phyloP scores from a whole-genome alignment of 2,797 vertebrate genomes.

The Cuculus canorus region DNA sequence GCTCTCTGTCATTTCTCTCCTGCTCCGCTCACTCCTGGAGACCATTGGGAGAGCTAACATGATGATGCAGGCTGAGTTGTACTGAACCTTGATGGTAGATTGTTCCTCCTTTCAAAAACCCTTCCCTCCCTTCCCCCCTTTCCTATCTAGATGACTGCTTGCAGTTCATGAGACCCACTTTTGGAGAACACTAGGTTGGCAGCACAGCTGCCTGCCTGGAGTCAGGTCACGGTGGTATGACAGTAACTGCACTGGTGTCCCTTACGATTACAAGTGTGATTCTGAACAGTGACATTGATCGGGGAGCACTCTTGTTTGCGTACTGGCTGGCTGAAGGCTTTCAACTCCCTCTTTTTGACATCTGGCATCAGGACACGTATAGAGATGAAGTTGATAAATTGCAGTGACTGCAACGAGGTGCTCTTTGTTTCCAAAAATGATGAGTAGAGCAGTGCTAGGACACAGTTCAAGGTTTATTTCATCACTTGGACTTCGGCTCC shows the following conservation, averaged over 20 bases:
- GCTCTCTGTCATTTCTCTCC: not conserved
- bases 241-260: not conserved
- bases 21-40: not conserved
- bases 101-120: not conserved
- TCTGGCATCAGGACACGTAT: not conserved
- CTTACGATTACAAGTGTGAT: not conserved
- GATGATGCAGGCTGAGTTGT: not conserved
- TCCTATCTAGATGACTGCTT: not conserved
- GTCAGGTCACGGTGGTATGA: not conserved
- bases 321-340: not conserved
- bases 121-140: not conserved
- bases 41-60: not conserved
- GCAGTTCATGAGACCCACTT: not conserved
- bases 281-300: not conserved
- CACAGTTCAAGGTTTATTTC: conserved; percentile 61
- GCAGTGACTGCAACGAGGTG: not conserved
- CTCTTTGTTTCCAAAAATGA: conserved; percentile 28
- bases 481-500: conserved; percentile 37
- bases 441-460: not conserved
- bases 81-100: not conserved
- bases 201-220: not conserved
- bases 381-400: conserved; percentile 1
- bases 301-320: not conserved
- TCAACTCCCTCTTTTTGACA: not conserved
- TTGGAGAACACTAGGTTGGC: not conserved